Percentiles rank a stretch among this genome's conserved stretches.
These are phyloP conservation scores for Telenomus remus DNA, from an alignment of 1,140 invertebrate species.

Conservation along the genomic window DNA sequence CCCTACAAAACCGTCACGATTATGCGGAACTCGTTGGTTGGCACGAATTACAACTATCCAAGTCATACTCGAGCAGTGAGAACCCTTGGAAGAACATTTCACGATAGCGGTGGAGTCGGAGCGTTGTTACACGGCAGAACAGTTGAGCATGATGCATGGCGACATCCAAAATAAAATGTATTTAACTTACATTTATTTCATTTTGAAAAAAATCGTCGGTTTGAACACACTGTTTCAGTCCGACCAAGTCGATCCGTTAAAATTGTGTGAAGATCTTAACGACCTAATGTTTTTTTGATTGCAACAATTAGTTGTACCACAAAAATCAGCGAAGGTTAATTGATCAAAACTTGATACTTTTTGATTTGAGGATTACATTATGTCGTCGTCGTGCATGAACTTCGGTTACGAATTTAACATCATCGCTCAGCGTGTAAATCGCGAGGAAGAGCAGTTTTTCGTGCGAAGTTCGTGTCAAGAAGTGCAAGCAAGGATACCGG, in stretches of 20 bases:
- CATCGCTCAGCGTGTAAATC: conserved; percentile 4
- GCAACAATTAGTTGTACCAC: no score
- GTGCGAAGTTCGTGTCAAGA: conserved; percentile 14
- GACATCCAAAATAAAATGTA: conserved; percentile 30
- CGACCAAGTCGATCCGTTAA: conserved; percentile 44
- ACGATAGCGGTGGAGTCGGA: conserved; percentile 15
- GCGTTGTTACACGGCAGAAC: conserved; percentile 30
- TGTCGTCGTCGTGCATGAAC: conserved; percentile 24
- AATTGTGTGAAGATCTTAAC: conserved; percentile 45
- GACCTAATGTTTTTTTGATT: no score
- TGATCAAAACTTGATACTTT: no score
- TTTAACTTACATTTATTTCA: conserved; percentile 20
- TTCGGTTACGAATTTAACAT: conserved; percentile 28
- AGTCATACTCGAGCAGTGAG: conserved; percentile 60
- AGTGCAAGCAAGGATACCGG: conserved; percentile 26
- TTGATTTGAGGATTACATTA: no score
- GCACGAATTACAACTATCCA: conserved; percentile 57
- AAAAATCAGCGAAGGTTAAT: no score
- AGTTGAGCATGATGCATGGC: conserved; percentile 27
- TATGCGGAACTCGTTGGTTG: conserved; percentile 58
- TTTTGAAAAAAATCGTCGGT: conserved; percentile 36
- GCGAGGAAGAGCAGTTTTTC: conserved; percentile 4
- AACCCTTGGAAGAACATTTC: conserved; percentile 58
- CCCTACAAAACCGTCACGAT: conserved; percentile 49
- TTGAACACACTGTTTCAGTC: conserved; percentile 55